Conservation (phyloP, 1,140 invertebrate genomes). For the Drosophila nannoptera region DNA sequence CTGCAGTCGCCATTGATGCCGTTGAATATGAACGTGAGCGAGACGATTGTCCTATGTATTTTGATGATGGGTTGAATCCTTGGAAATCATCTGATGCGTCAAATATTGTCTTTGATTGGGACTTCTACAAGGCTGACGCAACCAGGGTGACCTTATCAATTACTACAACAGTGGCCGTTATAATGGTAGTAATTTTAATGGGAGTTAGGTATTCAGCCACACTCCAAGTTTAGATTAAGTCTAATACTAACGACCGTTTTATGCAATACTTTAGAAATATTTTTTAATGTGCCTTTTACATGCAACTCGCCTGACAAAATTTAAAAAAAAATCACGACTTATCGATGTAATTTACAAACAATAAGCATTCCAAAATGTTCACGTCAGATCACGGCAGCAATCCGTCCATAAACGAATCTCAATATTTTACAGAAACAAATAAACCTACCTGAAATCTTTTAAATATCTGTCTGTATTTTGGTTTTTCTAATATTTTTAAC, state of each 20-base stretch:
- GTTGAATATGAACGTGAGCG: conserved; percentile 95
- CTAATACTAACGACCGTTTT: conserved; percentile 1
- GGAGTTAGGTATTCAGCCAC: conserved; percentile 22
- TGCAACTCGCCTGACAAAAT: conserved; percentile 7
- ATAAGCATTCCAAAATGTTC: neutral
- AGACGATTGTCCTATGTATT: conserved; percentile 97
- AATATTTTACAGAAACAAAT: conserved; percentile 56
- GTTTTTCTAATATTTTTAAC: neutral
- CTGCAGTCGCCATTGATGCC: conserved; percentile 93
- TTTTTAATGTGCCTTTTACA: conserved; percentile 19
- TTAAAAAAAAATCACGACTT: conserved; percentile 25
- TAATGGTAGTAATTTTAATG: conserved; percentile 17
- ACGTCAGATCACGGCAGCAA: conserved; percentile 3
- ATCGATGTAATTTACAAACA: conserved; percentile 46
- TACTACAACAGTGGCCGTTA: neutral
- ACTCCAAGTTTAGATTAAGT: conserved; percentile 15
- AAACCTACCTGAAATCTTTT: conserved; percentile 4
- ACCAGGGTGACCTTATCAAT: conserved; percentile 11
- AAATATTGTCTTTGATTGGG: conserved; percentile 83
- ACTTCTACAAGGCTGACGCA: conserved; percentile 70
- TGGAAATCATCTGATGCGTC: conserved; percentile 87
- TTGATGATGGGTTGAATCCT: conserved; percentile 94
- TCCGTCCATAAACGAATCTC: conserved; percentile 61
- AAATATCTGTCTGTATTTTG: conserved; percentile 19
- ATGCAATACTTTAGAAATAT: conserved; percentile 1